phyloP scores from a whole-genome alignment of 1,140 invertebrate species.

The Melipona quadrifasciata region DNA sequence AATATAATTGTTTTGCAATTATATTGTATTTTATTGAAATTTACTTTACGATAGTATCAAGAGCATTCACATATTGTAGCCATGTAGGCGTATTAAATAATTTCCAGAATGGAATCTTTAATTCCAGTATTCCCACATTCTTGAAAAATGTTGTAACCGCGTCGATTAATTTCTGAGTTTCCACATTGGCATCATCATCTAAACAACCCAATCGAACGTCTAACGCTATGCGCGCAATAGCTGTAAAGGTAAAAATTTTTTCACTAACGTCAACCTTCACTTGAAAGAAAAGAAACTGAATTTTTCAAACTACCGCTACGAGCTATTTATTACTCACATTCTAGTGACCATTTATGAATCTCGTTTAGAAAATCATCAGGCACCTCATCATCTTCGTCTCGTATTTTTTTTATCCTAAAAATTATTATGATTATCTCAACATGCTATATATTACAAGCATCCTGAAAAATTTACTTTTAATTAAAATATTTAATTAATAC shows the following conservation, averaged over 20 bases:
- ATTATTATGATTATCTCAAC: not conserved
- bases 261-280: not conserved
- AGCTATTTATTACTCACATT: conserved; percentile 86
- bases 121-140: conserved; percentile 89
- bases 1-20: not conserved
- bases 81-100: conserved; percentile 89
- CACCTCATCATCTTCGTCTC: conserved; percentile 86
- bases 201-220: conserved; percentile 91
- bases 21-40: conserved; percentile 48
- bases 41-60: conserved; percentile 87
- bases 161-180: conserved; percentile 89
- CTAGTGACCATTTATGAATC: conserved; percentile 93
- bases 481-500: conserved; percentile 1
- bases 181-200: conserved; percentile 83
- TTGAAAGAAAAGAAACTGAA: not conserved
- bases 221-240: conserved; percentile 90
- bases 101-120: conserved; percentile 91
- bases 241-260: conserved; percentile 77
- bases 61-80: conserved; percentile 87
- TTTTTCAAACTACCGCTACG: too few relatives aligned
- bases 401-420: conserved; percentile 87
- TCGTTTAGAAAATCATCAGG: conserved; percentile 90
- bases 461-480: not conserved
- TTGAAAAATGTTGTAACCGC: conserved; percentile 91
- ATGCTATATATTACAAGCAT: not conserved